Evolutionary conservation across 1,140 invertebrate species (phyloP).

Genomic region (Zaprionus lachaisei): DNA sequence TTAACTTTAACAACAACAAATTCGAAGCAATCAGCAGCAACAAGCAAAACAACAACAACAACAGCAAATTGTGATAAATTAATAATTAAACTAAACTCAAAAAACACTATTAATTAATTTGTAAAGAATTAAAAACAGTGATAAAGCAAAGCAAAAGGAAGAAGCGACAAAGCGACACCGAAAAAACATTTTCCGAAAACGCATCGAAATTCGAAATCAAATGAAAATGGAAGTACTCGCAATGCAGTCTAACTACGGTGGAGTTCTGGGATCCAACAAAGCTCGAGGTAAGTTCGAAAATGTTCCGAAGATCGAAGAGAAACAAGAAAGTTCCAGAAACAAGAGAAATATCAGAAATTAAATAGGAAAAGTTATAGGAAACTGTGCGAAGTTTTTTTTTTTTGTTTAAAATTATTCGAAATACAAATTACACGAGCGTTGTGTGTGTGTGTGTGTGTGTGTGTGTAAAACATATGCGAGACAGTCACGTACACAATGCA

Average conservation of each 20-base stretch:
- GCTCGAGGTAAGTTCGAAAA: constrained; percentile 74
- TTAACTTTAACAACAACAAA: constrained; percentile 40
- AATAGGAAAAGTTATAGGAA: background rate
- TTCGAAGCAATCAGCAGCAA: constrained; percentile 60
- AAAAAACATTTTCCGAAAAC: constrained; percentile 41
- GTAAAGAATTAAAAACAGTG: constrained; percentile 51
- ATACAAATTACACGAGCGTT: constrained; percentile 55
- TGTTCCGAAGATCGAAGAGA: background rate
- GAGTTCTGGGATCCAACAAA: constrained; percentile 79
- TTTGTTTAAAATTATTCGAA: constrained; percentile 10
- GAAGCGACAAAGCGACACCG: constrained; percentile 42
- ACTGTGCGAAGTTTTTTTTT: background rate
- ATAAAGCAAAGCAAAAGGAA: constrained; percentile 39
- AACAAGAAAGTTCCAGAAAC: background rate
- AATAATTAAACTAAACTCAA: constrained; percentile 51
- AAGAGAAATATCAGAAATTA: background rate
- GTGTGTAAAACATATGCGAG: constrained; percentile 52
- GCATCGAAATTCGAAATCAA: constrained; percentile 48
- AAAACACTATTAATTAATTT: constrained; percentile 63
- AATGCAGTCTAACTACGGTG: constrained; percentile 72
- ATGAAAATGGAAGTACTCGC: constrained; percentile 85
- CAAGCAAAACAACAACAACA: constrained; percentile 44
- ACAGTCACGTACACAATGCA: constrained; percentile 40
- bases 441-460: background rate
- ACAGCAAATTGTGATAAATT: constrained; percentile 83